Percentiles rank a stretch among this genome's conserved stretches.
Evolutionary conservation across 2,888 invertebrate genomes (phyloP).

Genomic region (Tinea trinotella): DNA sequence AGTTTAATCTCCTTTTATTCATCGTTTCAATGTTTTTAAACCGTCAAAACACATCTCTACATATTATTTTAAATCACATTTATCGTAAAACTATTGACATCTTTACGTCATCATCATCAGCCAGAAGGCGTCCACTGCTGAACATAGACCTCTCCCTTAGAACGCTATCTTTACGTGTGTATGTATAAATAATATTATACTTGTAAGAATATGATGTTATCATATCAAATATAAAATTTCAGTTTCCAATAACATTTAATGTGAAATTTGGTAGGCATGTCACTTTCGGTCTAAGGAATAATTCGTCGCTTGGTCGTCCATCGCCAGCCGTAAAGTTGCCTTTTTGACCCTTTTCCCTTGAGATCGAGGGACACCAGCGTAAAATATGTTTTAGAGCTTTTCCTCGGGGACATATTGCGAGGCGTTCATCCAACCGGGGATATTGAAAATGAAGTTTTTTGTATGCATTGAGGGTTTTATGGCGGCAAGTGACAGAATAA

Average conservation of each 20-base stretch:
- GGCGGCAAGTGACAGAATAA: conserved; percentile 16
- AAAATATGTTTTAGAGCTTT: conserved; percentile 19
- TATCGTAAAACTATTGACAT: too few relatives aligned
- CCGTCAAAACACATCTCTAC: too few relatives aligned
- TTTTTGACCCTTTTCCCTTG: conserved; percentile 19
- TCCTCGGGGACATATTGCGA: conserved; percentile 18
- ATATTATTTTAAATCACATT: too few relatives aligned
- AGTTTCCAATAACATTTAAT: conserved; percentile 3
- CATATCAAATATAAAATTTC: not conserved
- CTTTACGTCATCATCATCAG: too few relatives aligned
- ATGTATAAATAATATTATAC: too few relatives aligned
- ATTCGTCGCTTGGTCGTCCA: not conserved
- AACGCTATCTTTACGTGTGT: too few relatives aligned
- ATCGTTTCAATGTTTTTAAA: too few relatives aligned
- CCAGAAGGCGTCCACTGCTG: too few relatives aligned
- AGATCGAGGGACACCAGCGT: conserved; percentile 13
- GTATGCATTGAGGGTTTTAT: conserved; percentile 19
- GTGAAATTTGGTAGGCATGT: not conserved
- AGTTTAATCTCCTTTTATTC: too few relatives aligned
- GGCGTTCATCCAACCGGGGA: conserved; percentile 15
- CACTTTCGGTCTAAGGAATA: not conserved
- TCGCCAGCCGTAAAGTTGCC: conserved; percentile 18
- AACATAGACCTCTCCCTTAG: too few relatives aligned
- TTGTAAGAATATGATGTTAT: too few relatives aligned
- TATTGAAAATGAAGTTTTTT: conserved; percentile 21